Evolutionary conservation across 53 echinoderm and acorn worm species (phyloP).

Genomic region (Hippasteria phrygiana): DNA sequence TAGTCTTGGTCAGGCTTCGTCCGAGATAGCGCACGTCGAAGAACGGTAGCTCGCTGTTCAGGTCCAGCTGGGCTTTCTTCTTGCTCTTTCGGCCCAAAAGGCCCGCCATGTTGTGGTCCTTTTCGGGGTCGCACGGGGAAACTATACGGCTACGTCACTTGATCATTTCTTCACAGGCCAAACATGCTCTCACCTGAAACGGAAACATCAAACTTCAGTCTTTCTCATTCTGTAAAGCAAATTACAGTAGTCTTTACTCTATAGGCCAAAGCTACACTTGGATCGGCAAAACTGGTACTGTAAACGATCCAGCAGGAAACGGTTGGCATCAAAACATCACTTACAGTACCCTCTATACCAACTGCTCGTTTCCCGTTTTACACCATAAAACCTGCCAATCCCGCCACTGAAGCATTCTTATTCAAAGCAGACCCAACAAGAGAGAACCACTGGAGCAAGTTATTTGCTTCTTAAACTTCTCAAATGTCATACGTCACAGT

Average conservation of each 20-base stretch:
- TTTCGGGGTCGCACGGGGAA: too few relatives aligned
- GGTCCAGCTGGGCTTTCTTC: slow-evolving; percentile 77
- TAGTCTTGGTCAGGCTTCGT: slow-evolving; percentile 71
- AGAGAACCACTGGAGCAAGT: background rate
- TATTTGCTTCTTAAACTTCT: background rate
- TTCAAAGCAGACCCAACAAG: background rate
- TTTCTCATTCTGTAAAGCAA: too few relatives aligned
- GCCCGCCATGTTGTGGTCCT: slow-evolving; percentile 62
- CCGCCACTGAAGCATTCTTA: background rate
- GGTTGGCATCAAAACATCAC: background rate
- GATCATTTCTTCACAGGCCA: too few relatives aligned
- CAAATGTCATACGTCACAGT: background rate
- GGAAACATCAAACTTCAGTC: too few relatives aligned
- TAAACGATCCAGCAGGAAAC: too few relatives aligned
- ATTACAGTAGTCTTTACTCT: too few relatives aligned
- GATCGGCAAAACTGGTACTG: too few relatives aligned
- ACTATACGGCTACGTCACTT: too few relatives aligned
- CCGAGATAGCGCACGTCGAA: slow-evolving; percentile 90
- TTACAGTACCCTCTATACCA: background rate
- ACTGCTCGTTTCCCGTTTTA: background rate
- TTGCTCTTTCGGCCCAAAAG: slow-evolving; percentile 68
- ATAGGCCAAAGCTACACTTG: too few relatives aligned
- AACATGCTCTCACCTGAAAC: too few relatives aligned
- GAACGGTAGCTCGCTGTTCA: slow-evolving; percentile 85
- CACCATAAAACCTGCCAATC: background rate